phyloP scores from a whole-genome alignment of 1,140 invertebrate genomes.

The Platyura marginata region DNA sequence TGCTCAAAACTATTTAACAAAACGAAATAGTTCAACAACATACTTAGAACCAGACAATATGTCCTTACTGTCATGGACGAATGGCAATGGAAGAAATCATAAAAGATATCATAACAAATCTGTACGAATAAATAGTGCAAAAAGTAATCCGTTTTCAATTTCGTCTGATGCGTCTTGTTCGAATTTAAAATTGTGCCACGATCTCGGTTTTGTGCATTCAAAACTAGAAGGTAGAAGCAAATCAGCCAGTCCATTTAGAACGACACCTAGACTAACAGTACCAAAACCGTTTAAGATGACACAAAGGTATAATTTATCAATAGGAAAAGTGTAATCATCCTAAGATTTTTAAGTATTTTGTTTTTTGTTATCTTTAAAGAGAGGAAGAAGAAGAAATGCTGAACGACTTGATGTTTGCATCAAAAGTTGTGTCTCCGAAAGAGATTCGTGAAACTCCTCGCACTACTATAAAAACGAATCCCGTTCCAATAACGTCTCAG shows the following conservation, averaged over 20 bases:
- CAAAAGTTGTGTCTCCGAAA: neutral
- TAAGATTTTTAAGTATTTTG: neutral
- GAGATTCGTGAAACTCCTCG: neutral
- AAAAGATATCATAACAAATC: neutral
- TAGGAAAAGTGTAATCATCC: neutral
- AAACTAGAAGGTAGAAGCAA: no score
- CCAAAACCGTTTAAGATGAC: neutral
- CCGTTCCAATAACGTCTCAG: slow-evolving; percentile 3
- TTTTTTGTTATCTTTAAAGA: neutral
- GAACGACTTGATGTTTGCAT: neutral
- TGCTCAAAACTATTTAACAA: neutral
- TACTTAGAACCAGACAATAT: neutral
- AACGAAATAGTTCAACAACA: neutral
- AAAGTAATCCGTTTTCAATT: neutral
- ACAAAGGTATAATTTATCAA: neutral
- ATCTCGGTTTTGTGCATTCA: no score
- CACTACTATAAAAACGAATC: neutral
- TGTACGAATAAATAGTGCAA: neutral
- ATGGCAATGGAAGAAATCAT: neutral
- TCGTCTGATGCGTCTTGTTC: no score
- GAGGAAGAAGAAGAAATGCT: neutral
- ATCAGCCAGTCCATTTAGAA: neutral
- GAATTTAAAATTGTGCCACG: no score
- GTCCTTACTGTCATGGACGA: neutral
- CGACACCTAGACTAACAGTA: neutral